A percentile compares a stretch with the other conserved stretches of the same genome.
phyloP scores from a whole-genome alignment of 2,888 invertebrate genomes.

The Magallana nippona region DNA sequence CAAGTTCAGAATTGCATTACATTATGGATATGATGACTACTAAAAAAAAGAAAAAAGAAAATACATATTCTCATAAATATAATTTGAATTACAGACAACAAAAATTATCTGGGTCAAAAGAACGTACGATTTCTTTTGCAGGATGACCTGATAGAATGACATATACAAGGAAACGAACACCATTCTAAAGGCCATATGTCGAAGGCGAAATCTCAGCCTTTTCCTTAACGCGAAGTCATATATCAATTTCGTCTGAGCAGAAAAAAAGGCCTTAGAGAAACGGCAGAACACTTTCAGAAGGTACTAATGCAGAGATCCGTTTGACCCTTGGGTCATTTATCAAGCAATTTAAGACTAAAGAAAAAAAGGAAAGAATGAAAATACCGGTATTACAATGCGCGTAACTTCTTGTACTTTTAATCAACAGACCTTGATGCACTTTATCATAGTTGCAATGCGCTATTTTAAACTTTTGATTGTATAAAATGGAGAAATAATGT shows the following conservation, averaged over 20 bases:
- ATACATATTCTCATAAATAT: conserved; percentile 7
- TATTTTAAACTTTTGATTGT: too few relatives aligned
- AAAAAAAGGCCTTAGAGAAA: background rate
- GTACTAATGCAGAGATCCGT: background rate
- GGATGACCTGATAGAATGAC: background rate
- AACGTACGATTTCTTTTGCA: background rate
- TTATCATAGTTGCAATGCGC: too few relatives aligned
- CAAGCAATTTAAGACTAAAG: background rate
- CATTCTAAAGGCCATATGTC: conserved; percentile 17
- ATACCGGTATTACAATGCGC: too few relatives aligned
- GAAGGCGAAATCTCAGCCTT: background rate
- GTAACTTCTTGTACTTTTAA: too few relatives aligned
- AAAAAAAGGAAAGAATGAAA: background rate
- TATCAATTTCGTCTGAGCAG: background rate
- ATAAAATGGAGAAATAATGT: too few relatives aligned
- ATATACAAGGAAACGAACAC: conserved; percentile 26
- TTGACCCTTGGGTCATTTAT: background rate
- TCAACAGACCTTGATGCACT: background rate
- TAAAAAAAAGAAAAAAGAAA: background rate
- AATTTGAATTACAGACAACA: background rate
- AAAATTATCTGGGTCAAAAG: background rate
- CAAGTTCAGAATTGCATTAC: too few relatives aligned
- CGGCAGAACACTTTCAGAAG: background rate
- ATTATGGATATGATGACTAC: background rate
- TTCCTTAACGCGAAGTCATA: background rate